phyloP scores from a whole-genome alignment of 2,113 vertebrate species.

The Rhabdomys dilectus region DNA sequence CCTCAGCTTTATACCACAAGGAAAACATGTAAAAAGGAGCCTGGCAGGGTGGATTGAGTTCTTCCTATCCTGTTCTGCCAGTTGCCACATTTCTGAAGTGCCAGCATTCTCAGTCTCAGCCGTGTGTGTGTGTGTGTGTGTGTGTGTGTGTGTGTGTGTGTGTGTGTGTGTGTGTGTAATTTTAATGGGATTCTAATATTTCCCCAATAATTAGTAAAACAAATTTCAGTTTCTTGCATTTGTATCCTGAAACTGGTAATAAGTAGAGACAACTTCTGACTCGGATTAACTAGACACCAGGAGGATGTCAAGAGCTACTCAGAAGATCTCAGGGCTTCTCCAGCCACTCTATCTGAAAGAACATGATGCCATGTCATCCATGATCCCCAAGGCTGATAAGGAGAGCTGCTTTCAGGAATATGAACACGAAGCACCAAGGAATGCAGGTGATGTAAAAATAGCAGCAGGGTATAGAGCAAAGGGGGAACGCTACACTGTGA shows the following conservation, averaged over 20 bases:
- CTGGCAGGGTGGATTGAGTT: not conserved
- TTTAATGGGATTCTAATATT: conserved; percentile 31
- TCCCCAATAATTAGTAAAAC: not conserved
- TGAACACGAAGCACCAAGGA: not conserved
- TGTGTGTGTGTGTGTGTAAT: not conserved
- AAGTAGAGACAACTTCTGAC: not conserved
- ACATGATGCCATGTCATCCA: not conserved
- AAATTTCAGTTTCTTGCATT: conserved; percentile 41
- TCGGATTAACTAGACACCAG: not conserved
- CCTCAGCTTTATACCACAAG: not conserved
- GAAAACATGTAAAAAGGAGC: not conserved
- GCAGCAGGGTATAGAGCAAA: not conserved
- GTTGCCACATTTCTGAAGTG: conserved; percentile 46
- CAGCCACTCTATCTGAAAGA: not conserved
- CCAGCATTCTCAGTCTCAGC: not conserved
- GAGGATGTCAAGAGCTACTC: not conserved
- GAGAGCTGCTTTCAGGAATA: not conserved
- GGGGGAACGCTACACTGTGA: not conserved
- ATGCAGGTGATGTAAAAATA: not conserved
- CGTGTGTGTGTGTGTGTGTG: not conserved
- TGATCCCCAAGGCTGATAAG: not conserved
- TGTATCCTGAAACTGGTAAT: conserved; percentile 3
- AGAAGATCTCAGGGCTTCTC: not conserved
- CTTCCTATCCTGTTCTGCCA: not conserved
- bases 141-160: not conserved